A percentile compares a stretch with the other conserved stretches of the same genome.
Conservation (phyloP, 2,888 invertebrate genomes). For the Bimastos eiseni region DNA sequence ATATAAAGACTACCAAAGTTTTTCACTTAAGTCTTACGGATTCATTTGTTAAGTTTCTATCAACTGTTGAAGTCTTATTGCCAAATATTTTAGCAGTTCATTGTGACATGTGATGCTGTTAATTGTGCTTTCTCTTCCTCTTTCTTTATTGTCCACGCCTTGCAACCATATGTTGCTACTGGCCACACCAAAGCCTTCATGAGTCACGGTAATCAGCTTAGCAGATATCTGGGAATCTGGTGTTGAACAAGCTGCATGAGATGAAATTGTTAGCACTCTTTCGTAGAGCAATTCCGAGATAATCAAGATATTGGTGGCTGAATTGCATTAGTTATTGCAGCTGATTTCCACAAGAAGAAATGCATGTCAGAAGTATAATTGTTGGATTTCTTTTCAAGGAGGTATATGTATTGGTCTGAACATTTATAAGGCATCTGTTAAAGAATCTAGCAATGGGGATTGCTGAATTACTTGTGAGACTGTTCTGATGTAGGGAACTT, state of each 20-base stretch:
- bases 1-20: neutral
- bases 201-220: no score
- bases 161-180: no score
- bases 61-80: neutral
- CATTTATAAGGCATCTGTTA: neutral
- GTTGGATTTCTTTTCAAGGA: neutral
- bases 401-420: neutral
- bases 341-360: conserved; percentile 10
- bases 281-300: no score
- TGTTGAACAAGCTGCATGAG: no score
- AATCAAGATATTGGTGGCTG: no score
- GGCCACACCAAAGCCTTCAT: no score
- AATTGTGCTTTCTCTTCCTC: no score
- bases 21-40: neutral
- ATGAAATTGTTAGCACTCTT: no score
- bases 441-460: neutral
- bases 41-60: neutral
- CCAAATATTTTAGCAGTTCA: no score
- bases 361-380: neutral
- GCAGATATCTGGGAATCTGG: no score
- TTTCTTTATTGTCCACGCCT: no score
- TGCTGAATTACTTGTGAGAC: neutral
- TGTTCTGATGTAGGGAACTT: conserved; percentile 67
- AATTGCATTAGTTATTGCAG: neutral
- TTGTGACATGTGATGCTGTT: no score